Base-by-base conservation (phyloP, 2,797 vertebrate species). In the Gobionotothen gibberifrons region DNA sequence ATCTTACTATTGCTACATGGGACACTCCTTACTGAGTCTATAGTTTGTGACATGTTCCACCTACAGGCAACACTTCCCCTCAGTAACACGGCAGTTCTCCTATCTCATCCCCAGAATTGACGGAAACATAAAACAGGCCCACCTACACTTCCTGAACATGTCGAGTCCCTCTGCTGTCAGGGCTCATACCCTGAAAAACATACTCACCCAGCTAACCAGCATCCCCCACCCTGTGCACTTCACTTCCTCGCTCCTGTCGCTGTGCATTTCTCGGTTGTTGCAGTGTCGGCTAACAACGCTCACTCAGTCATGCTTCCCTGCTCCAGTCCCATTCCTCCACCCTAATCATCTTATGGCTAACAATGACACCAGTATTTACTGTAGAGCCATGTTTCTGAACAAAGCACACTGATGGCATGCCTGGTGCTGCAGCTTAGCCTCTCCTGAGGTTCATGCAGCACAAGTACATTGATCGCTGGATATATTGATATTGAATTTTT, bases 331-430 rank as follows among this genome's bases (percentile, higher is more conserved):
- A 65, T 68, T 91, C 78, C 78, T 70, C 77, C 59, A 70, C 89
- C 82, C 76, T 91, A 92, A 93, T 92, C 89, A 87, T 90, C 91
- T 93, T 91, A 83, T 55, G 9, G 78, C 62, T 53, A 89, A 90
- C 87, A 87, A 86, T 86, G 84, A 72, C 76, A 72, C 75, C 67
- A 82, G 66, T 26, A 86, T 89, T 85, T 87, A 79, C 79, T 80
- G 76, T 67, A 71, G 65, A 46, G 85, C 74, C 26, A 43, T 69
- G 79, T 60, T 81, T 68, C 64, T 77, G 64, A 80, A 55, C 55
- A 62, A 36, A 42, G 58, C 67, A 47, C 51, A 19, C 51, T 70
- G 53, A 71, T 36, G 52, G 40, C 42, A 36, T 48, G 56, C 29
- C 39, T 60, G 49, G 1, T 39, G 59, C 75, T 29, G 19, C 26